These are phyloP conservation scores for Trematocara macrostoma DNA, from an alignment of 2,113 vertebrate genomes.

Conservation along the genomic window DNA sequence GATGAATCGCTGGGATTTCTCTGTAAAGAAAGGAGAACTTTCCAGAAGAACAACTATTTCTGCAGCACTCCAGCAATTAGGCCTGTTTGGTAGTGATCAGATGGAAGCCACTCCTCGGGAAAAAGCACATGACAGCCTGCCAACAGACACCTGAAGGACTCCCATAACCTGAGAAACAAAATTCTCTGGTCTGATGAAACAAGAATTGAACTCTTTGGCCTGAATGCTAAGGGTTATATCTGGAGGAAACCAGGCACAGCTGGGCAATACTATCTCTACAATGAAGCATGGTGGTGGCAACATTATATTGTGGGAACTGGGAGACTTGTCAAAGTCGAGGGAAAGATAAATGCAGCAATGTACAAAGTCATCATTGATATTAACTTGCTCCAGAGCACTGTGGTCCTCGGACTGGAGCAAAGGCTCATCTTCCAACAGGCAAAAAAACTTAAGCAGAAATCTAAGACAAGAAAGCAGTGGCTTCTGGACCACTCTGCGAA, in stretches of 20 bases:
- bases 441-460: accelerated
- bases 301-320: not conserved
- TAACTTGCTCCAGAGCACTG: not conserved
- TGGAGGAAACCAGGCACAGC: not conserved
- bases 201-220: not conserved
- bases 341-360: not conserved
- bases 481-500: accelerated
- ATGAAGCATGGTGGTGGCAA: not conserved
- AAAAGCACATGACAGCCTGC: not conserved
- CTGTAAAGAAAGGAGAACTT: not conserved
- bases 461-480: not conserved
- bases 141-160: not conserved
- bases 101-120: not conserved
- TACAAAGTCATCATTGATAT: accelerated
- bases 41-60: not conserved
- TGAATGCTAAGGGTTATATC: not conserved
- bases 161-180: not conserved
- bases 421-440: not conserved
- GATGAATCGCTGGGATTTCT: not conserved
- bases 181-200: not conserved
- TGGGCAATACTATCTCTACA: accelerated
- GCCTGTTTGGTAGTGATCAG: not conserved
- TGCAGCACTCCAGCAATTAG: not conserved
- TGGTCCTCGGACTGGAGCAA: not conserved
- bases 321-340: accelerated